phyloP scores from a whole-genome alignment of 2,113 vertebrate species.

The Syngnathus typhle region DNA sequence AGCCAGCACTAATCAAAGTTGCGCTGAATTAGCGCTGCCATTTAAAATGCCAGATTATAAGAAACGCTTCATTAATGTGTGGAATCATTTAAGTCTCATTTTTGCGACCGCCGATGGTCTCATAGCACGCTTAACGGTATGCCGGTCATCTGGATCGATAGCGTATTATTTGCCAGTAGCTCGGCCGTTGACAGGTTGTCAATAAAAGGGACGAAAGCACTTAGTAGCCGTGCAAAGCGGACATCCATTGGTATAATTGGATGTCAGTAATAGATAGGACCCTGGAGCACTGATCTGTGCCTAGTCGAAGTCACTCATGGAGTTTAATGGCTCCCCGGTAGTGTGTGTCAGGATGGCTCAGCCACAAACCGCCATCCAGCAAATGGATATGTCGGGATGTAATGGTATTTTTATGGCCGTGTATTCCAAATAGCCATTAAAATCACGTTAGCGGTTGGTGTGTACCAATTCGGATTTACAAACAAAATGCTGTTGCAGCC shows the following conservation, averaged over 20 bases:
- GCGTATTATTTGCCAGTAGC: constrained; percentile 52
- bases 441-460: constrained; percentile 47
- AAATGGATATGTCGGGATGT: constrained; percentile 32
- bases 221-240: constrained; percentile 49
- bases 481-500: constrained; percentile 36
- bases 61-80: constrained; percentile 10
- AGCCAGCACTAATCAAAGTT: constrained; percentile 45
- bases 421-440: constrained; percentile 60
- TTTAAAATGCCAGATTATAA: constrained; percentile 25
- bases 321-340: constrained; percentile 42
- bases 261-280: constrained; percentile 59
- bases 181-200: constrained; percentile 50
- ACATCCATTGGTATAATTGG: constrained; percentile 59
- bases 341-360: constrained; percentile 16
- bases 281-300: constrained; percentile 55
- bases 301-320: constrained; percentile 43
- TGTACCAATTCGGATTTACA: constrained; percentile 44
- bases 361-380: constrained; percentile 15
- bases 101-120: not conserved
- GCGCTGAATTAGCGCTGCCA: constrained; percentile 32
- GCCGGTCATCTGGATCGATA: constrained; percentile 46
- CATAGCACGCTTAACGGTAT: constrained; percentile 13
- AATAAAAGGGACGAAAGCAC: constrained; percentile 59
- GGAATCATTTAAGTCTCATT: constrained; percentile 1
- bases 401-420: constrained; percentile 47